Conservation (phyloP, 2,797 vertebrate genomes). For the Mus caroli region DNA sequence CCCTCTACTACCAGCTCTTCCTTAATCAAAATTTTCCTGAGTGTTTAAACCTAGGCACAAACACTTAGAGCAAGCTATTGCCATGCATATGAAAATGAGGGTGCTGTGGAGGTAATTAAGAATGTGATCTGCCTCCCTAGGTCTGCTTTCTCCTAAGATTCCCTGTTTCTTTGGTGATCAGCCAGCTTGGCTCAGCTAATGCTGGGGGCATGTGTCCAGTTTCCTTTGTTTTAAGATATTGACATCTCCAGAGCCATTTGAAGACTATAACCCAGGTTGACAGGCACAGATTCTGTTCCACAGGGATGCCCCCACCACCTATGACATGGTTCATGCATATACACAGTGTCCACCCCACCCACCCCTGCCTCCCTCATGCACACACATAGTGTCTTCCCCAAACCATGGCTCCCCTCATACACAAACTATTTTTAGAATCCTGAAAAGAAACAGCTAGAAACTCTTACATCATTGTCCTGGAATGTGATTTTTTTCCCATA, state of each 20-base stretch:
- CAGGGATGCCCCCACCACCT: not conserved
- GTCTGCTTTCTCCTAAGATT: not conserved
- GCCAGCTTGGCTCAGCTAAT: not conserved
- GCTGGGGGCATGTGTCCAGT: not conserved
- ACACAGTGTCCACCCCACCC: not conserved
- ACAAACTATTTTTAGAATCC: not conserved
- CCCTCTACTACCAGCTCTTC: not conserved
- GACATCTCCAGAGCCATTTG: not conserved
- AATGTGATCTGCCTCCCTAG: not conserved
- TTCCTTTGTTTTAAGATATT: constrained; percentile 34
- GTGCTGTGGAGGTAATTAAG: not conserved
- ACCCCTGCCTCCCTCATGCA: too few species aligned
- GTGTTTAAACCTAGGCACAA: constrained; percentile 1
- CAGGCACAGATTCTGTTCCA: not conserved
- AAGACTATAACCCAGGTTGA: not conserved
- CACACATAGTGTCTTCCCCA: not conserved
- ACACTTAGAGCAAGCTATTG: not conserved
- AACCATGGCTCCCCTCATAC: not conserved
- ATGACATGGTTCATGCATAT: not conserved
- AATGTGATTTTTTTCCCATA: constrained; percentile 4
- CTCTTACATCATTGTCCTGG: not conserved
- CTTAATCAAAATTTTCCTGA: constrained; percentile 6
- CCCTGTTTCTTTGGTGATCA: not conserved
- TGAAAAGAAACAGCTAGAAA: not conserved
- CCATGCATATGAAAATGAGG: not conserved